Conservation (phyloP, 1,140 invertebrate genomes). For the Globodera rostochiensis region DNA sequence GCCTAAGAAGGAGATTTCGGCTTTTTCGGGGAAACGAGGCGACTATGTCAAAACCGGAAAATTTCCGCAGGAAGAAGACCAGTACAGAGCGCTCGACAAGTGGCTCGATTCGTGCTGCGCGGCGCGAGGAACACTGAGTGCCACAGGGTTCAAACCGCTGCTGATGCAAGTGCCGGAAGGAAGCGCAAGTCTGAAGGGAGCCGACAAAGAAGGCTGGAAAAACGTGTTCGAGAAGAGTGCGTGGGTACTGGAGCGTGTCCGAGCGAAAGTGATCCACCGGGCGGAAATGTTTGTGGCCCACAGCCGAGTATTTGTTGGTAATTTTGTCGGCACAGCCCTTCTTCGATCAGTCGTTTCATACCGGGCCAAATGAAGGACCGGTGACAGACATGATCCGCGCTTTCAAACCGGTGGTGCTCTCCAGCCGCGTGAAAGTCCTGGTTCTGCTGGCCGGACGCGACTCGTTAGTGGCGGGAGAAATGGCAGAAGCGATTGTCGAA, state of each 20-base stretch:
- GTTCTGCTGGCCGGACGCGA: slow-evolving; percentile 13
- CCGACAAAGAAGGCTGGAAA: neutral
- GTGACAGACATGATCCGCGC: neutral
- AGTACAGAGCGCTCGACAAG: neutral
- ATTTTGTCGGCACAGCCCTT: neutral
- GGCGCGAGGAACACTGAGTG: neutral
- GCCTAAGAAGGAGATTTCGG: neutral
- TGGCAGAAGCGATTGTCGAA: slow-evolving; percentile 4
- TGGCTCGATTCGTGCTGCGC: neutral
- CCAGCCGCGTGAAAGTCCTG: neutral
- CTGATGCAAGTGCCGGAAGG: neutral
- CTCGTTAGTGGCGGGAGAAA: slow-evolving; percentile 13
- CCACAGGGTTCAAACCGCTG: neutral
- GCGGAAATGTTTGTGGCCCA: neutral
- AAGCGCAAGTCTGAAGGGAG: neutral
- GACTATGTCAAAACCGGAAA: neutral
- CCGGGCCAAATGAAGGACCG: neutral
- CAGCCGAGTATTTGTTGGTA: neutral
- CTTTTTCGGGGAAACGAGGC: neutral
- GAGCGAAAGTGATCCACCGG: neutral
- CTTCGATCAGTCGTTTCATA: slow-evolving; percentile 9
- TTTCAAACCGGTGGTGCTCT: neutral
- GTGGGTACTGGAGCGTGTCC: neutral
- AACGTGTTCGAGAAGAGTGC: neutral
- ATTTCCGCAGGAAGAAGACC: neutral